Percentiles rank a stretch among this genome's conserved stretches.
phyloP scores from a whole-genome alignment of 2,113 vertebrate species.

The Paradisaea rubra region DNA sequence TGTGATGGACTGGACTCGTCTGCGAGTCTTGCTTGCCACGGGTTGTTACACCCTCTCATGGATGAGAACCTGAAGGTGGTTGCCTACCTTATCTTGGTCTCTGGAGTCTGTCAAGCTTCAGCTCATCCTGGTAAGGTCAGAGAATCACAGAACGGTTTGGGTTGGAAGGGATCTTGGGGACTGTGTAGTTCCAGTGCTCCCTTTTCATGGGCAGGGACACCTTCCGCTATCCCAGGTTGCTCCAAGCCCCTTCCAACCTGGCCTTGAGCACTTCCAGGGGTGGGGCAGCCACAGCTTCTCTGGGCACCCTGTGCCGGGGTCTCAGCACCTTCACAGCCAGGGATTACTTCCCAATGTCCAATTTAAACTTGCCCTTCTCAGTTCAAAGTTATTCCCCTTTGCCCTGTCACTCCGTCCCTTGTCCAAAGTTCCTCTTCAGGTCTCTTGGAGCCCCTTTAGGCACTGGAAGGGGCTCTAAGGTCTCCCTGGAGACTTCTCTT shows the following conservation, averaged over 20 bases:
- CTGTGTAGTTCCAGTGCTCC: neutral
- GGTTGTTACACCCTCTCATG: neutral
- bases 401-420: neutral
- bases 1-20: fast-evolving
- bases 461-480: neutral
- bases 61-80: neutral
- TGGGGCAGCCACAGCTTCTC: neutral
- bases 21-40: neutral
- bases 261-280: neutral
- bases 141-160: neutral
- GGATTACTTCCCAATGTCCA: neutral
- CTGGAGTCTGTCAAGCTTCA: neutral
- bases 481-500: neutral
- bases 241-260: neutral
- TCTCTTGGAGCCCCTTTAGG: neutral
- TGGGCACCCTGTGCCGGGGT: neutral
- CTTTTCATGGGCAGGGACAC: neutral
- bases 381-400: neutral
- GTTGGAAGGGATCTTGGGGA: neutral
- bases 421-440: neutral
- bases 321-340: neutral
- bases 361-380: neutral
- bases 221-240: neutral
- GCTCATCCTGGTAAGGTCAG: neutral
- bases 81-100: neutral